Evolutionary conservation across 1,140 invertebrate species (phyloP), one percentile per base, ranked within the genome.

Genomic region (Rhyacophila brunnea): DNA sequence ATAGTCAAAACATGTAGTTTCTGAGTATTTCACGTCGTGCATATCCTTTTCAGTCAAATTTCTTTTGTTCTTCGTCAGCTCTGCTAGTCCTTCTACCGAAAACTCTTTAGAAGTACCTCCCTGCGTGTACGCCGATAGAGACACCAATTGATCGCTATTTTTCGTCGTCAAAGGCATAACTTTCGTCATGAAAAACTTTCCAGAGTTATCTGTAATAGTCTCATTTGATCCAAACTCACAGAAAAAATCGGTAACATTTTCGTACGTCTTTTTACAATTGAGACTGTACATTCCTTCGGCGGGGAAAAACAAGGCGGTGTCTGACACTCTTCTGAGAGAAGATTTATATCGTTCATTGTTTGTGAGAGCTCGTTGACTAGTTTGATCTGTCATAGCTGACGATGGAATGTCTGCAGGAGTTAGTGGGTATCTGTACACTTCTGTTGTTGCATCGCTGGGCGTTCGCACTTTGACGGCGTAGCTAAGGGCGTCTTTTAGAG

Each of bases 281-380:
- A 64, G 57, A 43, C 52, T 44, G 52, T 73, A 79, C 28, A 79
- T 66, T 45, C 70, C 71, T 2, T 74, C 69, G 1, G 83, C 74
- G 5, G 86, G 87, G 67, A 88, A 88, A 67, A 82, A 88, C 45
- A 84, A 74, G 38, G 69, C 65, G 36, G 71, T 75, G 35, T 77
- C 74, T 0, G 83, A 81, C 11, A 87, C 60, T 65, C 76, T 80
- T 2, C 83, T 75, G 7, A 86, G 72, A 0, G 81, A 78, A 0
- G 80, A 82, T 43, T 78, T 78, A 57, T 82, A 87, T 52, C 77
- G 73, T 5, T 78, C 79, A 60, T 85, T 80, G 61, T 85, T 85
- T 14, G 69, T 79, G 53, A 87, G 67, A 20, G 77, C 76, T 56
- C 81, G 71, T 13, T 78, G 70, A 43, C 81, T 82, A 48, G 74